These are phyloP conservation scores for Dreissena rostriformis DNA, from an alignment of 1,140 invertebrate genomes.

Conservation along the genomic window DNA sequence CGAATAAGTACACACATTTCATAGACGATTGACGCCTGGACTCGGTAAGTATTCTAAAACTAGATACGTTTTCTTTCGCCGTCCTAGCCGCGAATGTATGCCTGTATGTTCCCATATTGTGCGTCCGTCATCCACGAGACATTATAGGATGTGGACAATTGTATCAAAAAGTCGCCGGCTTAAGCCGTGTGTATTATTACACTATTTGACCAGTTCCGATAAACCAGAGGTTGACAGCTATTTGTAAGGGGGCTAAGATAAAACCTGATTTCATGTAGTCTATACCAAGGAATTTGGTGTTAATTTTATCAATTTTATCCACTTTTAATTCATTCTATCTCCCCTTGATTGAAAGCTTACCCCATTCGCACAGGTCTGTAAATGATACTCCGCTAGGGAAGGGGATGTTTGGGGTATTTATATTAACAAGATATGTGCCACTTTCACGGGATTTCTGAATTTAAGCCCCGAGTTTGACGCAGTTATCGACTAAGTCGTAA, in stretches of 20 bases:
- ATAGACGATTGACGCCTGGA: conserved; percentile 52
- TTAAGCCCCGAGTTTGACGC: conserved; percentile 29
- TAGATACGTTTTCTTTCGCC: conserved; percentile 40
- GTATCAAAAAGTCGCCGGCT: conserved; percentile 21
- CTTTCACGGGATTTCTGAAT: conserved; percentile 36
- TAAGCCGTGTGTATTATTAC: conserved; percentile 33
- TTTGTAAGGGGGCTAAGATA: conserved; percentile 33
- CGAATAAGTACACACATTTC: background rate
- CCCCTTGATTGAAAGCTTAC: conserved; percentile 33
- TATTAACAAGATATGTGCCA: conserved; percentile 42
- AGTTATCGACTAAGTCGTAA: too few relatives aligned
- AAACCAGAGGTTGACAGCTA: conserved; percentile 46
- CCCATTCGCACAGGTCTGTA: conserved; percentile 31
- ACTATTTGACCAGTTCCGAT: conserved; percentile 39
- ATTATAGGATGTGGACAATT: conserved; percentile 1
- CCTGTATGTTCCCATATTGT: too few relatives aligned
- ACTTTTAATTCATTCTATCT: conserved; percentile 49
- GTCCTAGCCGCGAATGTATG: too few relatives aligned
- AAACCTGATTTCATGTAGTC: conserved; percentile 19
- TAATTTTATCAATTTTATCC: conserved; percentile 55
- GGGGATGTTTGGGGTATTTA: conserved; percentile 26
- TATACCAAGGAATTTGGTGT: conserved; percentile 46
- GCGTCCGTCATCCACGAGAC: too few relatives aligned
- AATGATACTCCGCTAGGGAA: conserved; percentile 24
- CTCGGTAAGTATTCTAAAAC: conserved; percentile 43